A percentile compares a stretch with the other conserved stretches of the same genome.
These are phyloP conservation scores for Orthosia gracilis DNA, from an alignment of 2,888 invertebrate genomes.

Conservation along the genomic window DNA sequence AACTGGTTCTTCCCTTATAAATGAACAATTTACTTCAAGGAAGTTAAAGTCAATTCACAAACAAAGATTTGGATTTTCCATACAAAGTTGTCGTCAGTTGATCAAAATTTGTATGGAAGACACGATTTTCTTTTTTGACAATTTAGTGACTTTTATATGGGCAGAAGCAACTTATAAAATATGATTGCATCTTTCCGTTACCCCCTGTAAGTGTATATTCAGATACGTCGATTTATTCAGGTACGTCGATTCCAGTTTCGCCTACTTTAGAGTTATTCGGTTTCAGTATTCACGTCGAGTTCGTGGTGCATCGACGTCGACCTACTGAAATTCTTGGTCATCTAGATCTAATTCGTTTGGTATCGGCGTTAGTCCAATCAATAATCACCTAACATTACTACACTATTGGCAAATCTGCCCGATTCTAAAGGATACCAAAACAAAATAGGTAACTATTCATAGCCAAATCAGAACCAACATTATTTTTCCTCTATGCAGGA, in stretches of 20 bases:
- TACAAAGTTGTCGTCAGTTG: too few relatives aligned
- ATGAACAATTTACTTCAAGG: too few relatives aligned
- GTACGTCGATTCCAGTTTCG: not conserved
- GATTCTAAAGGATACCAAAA: slow-evolving; percentile 5
- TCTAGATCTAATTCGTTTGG: not conserved
- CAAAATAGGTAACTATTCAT: not conserved
- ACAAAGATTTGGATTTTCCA: too few relatives aligned
- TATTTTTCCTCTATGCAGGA: not conserved
- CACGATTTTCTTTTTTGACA: too few relatives aligned
- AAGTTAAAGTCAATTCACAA: too few relatives aligned
- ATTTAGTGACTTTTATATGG: too few relatives aligned
- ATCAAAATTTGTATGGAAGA: too few relatives aligned
- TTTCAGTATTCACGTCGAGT: not conserved
- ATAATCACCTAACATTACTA: not conserved
- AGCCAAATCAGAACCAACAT: not conserved
- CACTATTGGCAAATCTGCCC: not conserved
- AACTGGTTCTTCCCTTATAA: too few relatives aligned
- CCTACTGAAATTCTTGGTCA: not conserved
- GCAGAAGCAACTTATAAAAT: too few relatives aligned
- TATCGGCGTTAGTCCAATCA: slow-evolving; percentile 9
- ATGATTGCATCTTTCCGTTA: too few relatives aligned
- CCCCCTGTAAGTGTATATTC: not conserved
- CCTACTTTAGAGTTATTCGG: not conserved
- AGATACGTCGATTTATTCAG: not conserved
- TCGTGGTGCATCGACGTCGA: not conserved